Evolutionary conservation across 2,797 vertebrate species (phyloP).

Genomic region (Heliangelus exortis): DNA sequence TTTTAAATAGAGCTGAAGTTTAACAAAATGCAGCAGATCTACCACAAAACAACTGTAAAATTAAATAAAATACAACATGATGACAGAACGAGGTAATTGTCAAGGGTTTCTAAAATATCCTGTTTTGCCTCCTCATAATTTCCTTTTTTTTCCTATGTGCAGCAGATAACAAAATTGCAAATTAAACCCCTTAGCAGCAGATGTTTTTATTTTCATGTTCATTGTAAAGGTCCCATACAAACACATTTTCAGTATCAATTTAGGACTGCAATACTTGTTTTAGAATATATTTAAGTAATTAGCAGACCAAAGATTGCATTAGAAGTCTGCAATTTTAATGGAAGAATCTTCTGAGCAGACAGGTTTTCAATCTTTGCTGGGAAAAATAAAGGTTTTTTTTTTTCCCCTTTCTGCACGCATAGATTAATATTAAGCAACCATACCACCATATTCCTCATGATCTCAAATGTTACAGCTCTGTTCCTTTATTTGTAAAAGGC

Average conservation of each 20-base stretch:
- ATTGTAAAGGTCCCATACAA: not conserved
- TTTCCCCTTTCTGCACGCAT: not conserved
- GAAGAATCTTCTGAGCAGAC: not conserved
- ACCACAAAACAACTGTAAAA: not conserved
- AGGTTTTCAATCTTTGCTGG: not conserved
- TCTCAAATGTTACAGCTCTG: not conserved
- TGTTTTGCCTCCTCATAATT: not conserved
- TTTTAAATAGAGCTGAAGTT: not conserved
- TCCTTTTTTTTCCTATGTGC: not conserved
- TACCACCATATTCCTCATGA: not conserved
- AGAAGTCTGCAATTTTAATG: not conserved
- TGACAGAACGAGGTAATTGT: not conserved
- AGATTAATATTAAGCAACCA: not conserved
- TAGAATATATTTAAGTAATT: not conserved
- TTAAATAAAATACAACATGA: not conserved
- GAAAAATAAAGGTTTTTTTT: rapidly evolving
- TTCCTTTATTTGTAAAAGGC: not conserved
- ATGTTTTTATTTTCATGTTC: not conserved
- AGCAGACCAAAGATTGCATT: not conserved
- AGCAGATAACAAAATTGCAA: not conserved
- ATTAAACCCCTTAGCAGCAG: not conserved
- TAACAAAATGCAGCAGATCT: not conserved
- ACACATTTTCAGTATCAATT: not conserved
- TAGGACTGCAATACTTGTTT: not conserved
- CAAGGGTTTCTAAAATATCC: not conserved